Base-by-base conservation (phyloP, 2,888 invertebrate genomes). In the Hofmannophila pseudospretella region DNA sequence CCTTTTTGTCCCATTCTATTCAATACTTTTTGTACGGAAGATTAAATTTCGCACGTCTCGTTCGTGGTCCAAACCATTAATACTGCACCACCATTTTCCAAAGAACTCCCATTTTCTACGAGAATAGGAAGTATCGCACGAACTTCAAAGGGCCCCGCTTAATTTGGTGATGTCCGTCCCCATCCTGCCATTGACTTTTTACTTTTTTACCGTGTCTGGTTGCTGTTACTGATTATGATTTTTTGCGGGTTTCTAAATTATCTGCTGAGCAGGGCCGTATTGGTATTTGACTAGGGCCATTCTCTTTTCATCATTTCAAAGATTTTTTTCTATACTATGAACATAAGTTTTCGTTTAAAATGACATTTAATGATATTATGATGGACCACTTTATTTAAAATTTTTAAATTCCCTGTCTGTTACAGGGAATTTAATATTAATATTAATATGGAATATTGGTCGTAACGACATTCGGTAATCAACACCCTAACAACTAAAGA, bases 21-120 rank as follows among this genome's bases (percentile, higher is more conserved):
- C 77, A 77, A 77, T 76, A 79, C 84, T 85, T 85, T 85, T 84
- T 85, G 82, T 66, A 65, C 54, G 66, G 64, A 67, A 85, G 85
- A 85, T 85, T 85, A 82, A 85, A 84, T 85, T 84, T 84, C 77
- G 64, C 67, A 54, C 72, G 74, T 70, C 75, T 70, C 73, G 67
- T 61, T 73, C 67, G 65, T 70, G 60, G 67, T 71, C 66, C 64
- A 58, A 68, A 75, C 78, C 84, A 85, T 85, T 84, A 84, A 85
- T 84, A 78, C 69, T 64, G 39, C 38, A 10, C 53, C 31, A 45
- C 77, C 68, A 73, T 42, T 60, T 54, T 53, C 27, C 9, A n/a
- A 47, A 58, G 77, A 67, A 34, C 75, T 53, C n/a, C 53, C 39
- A n/a, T 32, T 29, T 7, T 2, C 2, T 25, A 30, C 31, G 12